Percentiles rank a stretch among this genome's conserved stretches.
phyloP scores from a whole-genome alignment of 1,140 invertebrate genomes.

The Euglossa dilemma region DNA sequence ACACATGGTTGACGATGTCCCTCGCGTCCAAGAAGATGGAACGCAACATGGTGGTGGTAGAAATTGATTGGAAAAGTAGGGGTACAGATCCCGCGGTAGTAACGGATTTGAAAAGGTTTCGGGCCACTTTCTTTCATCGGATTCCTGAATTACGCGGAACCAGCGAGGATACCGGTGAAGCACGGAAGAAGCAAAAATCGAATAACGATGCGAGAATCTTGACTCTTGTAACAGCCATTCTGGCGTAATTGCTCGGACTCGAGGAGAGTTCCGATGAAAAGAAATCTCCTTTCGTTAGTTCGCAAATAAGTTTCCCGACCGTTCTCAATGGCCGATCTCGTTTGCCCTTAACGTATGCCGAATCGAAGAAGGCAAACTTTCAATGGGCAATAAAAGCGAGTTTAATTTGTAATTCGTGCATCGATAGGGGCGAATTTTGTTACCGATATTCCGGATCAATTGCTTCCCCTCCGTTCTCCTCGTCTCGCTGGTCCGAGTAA shows the following conservation, averaged over 20 bases:
- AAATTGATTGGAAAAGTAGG: constrained; percentile 1
- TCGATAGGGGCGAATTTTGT: constrained; percentile 6
- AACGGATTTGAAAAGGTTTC: constrained; percentile 34
- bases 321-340: constrained; percentile 59
- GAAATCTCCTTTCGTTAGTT: constrained; percentile 62
- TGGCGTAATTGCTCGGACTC: constrained; percentile 60
- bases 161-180: background rate
- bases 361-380: constrained; percentile 49
- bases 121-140: constrained; percentile 35
- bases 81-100: constrained; percentile 10
- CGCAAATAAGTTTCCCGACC: constrained; percentile 61
- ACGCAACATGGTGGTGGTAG: background rate
- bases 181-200: constrained; percentile 38
- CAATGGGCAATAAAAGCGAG: constrained; percentile 35
- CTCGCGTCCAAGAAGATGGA: background rate
- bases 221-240: constrained; percentile 57
- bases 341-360: constrained; percentile 53
- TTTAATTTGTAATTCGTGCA: constrained; percentile 48
- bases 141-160: constrained; percentile 17
- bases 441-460: constrained; percentile 3
- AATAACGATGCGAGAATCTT: constrained; percentile 65
- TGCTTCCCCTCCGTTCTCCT: background rate
- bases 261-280: constrained; percentile 44
- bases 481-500: background rate
- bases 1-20: no score